Conservation (phyloP, 2,113 vertebrate genomes). For the Indicator indicator region DNA sequence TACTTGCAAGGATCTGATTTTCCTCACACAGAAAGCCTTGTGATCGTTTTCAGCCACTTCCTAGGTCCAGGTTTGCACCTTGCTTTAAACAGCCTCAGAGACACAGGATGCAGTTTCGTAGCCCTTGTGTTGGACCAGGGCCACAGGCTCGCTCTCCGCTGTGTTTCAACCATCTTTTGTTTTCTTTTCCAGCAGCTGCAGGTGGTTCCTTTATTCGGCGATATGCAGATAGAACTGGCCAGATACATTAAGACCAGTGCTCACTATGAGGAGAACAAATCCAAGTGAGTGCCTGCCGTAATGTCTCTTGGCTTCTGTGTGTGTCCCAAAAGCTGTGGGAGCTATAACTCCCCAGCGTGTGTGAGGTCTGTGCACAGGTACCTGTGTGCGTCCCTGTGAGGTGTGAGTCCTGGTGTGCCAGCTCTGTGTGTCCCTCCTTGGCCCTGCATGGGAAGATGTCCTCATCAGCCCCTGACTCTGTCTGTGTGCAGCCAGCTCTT, state of each 20-base stretch:
- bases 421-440: not conserved
- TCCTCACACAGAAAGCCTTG: not conserved
- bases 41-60: not conserved
- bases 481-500: not conserved
- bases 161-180: slow-evolving; percentile 68
- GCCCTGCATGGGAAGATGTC: slow-evolving; percentile 44
- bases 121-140: not conserved
- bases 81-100: not conserved
- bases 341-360: not conserved
- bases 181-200: slow-evolving; percentile 91
- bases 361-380: slow-evolving; percentile 11
- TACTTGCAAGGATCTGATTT: fast-evolving
- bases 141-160: not conserved
- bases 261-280: slow-evolving; percentile 99
- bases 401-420: slow-evolving; percentile 30
- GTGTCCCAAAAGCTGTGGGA: slow-evolving; percentile 58
- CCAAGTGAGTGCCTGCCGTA: slow-evolving; percentile 93
- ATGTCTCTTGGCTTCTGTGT: slow-evolving; percentile 84
- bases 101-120: fast-evolving
- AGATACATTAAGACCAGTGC: slow-evolving; percentile 99
- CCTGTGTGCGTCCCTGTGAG: slow-evolving; percentile 16
- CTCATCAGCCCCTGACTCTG: not conserved
- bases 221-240: slow-evolving; percentile 99
- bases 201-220: slow-evolving; percentile 97
- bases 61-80: not conserved